Conservation (phyloP, 64 coral and sea anemone genomes). For the Pachyseris speciosa region DNA sequence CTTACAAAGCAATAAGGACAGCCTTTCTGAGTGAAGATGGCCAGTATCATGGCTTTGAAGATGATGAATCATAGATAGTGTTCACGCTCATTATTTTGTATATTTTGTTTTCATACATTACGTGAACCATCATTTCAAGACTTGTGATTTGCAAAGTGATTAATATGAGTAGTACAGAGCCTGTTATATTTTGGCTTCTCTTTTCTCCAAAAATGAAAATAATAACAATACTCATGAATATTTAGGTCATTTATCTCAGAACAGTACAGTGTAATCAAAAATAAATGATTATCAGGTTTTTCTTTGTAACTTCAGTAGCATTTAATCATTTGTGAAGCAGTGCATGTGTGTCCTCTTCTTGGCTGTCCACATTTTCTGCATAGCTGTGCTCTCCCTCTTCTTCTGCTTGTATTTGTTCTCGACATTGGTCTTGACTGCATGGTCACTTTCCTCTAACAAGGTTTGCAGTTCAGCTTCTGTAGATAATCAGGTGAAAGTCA, state of each 20-base stretch:
- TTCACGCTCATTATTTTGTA: background rate
- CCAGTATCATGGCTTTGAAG: background rate
- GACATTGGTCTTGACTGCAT: background rate
- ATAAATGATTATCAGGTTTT: background rate
- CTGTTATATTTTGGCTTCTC: background rate
- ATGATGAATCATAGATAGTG: background rate
- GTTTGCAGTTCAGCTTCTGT: background rate
- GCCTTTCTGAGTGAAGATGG: background rate
- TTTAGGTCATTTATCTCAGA: background rate
- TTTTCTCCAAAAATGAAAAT: background rate
- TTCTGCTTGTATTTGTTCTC: background rate
- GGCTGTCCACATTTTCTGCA: constrained; percentile 3
- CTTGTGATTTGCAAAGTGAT: background rate
- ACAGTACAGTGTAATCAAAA: background rate
- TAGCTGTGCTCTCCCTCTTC: background rate
- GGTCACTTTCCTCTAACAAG: background rate
- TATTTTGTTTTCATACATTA: background rate
- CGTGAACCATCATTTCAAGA: background rate
- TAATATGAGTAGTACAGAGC: background rate
- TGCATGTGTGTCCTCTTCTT: background rate
- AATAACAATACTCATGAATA: background rate
- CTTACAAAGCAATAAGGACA: constrained; percentile 2
- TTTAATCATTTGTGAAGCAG: background rate
- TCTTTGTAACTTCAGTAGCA: background rate
- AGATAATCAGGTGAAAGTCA: constrained; percentile 1